These are phyloP conservation scores for Simalia tracyae DNA, from an alignment of 2,797 vertebrate genomes.

Conservation along the genomic window DNA sequence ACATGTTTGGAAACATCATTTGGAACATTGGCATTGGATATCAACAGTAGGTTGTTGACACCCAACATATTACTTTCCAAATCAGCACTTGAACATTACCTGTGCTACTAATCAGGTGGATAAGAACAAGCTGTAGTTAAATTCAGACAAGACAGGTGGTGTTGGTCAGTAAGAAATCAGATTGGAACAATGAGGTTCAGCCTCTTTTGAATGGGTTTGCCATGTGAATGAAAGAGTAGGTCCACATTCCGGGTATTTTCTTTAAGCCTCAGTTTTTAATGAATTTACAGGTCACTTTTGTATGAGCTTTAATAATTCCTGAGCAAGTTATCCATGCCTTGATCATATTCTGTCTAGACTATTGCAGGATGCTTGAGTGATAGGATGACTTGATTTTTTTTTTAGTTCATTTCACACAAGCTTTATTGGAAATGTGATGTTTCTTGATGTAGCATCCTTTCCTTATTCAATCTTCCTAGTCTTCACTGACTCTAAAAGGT, in stretches of 20 bases:
- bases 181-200: neutral
- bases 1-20: neutral
- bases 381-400: neutral
- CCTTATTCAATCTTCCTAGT: neutral
- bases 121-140: neutral
- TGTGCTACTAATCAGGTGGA: neutral
- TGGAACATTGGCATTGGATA: neutral
- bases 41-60: neutral
- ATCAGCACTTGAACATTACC: neutral
- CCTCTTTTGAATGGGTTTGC: neutral
- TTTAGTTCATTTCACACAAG: neutral
- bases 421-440: neutral
- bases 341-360: neutral
- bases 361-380: neutral
- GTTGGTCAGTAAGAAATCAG: neutral
- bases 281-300: neutral
- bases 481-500: neutral
- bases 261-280: neutral
- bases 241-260: neutral
- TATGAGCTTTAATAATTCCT: neutral
- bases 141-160: neutral
- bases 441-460: neutral
- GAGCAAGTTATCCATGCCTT: neutral
- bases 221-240: neutral
- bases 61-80: neutral